Evolutionary conservation across 2,888 invertebrate species (phyloP).

Genomic region (Luperina testacea): DNA sequence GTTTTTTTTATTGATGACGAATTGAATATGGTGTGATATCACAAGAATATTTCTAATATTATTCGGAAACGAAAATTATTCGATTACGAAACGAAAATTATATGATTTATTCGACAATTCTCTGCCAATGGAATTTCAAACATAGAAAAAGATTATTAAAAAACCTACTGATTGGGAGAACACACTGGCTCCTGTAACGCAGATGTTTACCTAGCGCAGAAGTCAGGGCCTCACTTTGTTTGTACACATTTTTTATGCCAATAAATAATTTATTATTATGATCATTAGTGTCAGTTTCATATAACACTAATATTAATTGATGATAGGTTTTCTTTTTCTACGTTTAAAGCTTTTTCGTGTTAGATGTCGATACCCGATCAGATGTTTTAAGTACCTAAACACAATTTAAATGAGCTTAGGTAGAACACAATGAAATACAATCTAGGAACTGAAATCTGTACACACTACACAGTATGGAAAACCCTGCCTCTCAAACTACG

Average conservation of each 20-base stretch:
- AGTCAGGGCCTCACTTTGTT: no score
- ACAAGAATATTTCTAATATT: neutral
- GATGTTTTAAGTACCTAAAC: no score
- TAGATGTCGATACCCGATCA: no score
- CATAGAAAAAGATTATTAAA: neutral
- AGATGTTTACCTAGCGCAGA: no score
- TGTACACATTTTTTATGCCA: no score
- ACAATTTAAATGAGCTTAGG: no score
- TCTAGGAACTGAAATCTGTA: no score
- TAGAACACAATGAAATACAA: no score
- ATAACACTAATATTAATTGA: neutral
- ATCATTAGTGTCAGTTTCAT: neutral
- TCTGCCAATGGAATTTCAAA: neutral
- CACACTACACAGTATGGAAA: no score
- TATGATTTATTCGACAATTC: neutral
- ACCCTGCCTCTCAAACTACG: no score
- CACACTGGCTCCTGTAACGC: no score
- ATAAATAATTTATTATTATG: neutral
- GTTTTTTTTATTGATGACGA: conserved; percentile 1
- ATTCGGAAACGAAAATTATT: neutral
- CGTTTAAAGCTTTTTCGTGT: neutral
- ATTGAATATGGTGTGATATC: neutral
- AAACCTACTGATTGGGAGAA: no score
- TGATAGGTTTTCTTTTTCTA: neutral
- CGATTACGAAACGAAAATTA: neutral